Percentiles rank a stretch among this genome's conserved stretches.
Conservation (phyloP, 2,113 vertebrate species). For the Meleagris gallopavo region DNA sequence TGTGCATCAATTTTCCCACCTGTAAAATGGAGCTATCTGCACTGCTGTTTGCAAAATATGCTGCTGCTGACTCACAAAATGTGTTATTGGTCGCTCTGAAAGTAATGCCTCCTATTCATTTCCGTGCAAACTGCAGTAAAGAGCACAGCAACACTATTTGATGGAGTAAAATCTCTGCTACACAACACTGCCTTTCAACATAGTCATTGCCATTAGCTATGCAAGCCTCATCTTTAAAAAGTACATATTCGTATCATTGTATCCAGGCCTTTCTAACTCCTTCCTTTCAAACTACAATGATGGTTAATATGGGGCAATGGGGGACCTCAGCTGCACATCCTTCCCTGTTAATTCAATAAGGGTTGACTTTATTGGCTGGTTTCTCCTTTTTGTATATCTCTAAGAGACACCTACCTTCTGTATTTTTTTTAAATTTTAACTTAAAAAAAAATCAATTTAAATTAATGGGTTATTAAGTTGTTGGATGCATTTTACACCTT, state of each 20-base stretch:
- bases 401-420: background rate
- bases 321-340: background rate
- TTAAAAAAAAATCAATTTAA: background rate
- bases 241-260: background rate
- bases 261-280: background rate
- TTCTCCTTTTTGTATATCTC: background rate
- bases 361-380: rapidly evolving
- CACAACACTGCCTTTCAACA: too few relatives aligned
- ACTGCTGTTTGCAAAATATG: background rate
- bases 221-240: background rate
- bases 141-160: too few relatives aligned
- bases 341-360: background rate
- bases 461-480: slow-evolving; percentile 79
- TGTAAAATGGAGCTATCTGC: background rate
- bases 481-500: slow-evolving; percentile 72
- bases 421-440: background rate
- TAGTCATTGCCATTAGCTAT: too few relatives aligned
- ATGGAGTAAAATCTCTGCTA: too few relatives aligned
- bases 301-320: background rate
- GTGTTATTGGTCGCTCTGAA: background rate
- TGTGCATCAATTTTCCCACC: background rate
- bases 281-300: background rate
- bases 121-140: too few relatives aligned
- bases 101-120: too few relatives aligned
- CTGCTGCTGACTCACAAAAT: rapidly evolving